Evolutionary conservation across 2,888 invertebrate species (phyloP).

Genomic region (Pilophorus perplexus): DNA sequence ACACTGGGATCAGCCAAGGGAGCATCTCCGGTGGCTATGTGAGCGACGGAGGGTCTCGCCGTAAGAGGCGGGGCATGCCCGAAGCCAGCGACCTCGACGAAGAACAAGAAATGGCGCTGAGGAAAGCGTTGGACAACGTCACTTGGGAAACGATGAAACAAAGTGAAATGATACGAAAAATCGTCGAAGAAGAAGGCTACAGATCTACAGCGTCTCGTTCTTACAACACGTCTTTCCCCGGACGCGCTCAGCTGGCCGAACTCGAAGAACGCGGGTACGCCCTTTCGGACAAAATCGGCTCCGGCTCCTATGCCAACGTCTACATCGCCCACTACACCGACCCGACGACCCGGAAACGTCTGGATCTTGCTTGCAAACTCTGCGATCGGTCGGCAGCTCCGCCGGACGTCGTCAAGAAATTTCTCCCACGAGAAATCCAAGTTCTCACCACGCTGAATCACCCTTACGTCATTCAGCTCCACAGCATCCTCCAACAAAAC

Average conservation of each 20-base stretch:
- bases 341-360: conserved; percentile 63
- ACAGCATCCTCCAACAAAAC: conserved; percentile 79
- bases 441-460: conserved; percentile 86
- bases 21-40: not conserved
- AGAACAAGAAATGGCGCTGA: conserved; percentile 21
- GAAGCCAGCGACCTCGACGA: not conserved
- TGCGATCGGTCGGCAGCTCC: conserved; percentile 88
- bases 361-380: conserved; percentile 83
- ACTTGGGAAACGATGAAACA: conserved; percentile 28
- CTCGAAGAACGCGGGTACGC: conserved; percentile 80
- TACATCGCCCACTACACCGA: conserved; percentile 80
- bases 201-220: not conserved
- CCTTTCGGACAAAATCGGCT: conserved; percentile 83
- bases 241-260: conserved; percentile 80
- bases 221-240: conserved; percentile 53
- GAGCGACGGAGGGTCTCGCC: conserved; percentile 2
- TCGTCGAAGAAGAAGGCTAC: conserved; percentile 16
- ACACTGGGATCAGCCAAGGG: conserved; percentile 6
- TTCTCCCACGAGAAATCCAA: conserved; percentile 89
- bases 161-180: conserved; percentile 20
- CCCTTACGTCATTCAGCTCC: conserved; percentile 85
- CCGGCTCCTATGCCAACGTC: conserved; percentile 88
- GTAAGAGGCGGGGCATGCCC: not conserved
- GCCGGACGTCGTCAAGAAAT: conserved; percentile 83
- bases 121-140: conserved; percentile 13